phyloP scores from a whole-genome alignment of 2,888 invertebrate genomes.

The Lochmaea crataegi region DNA sequence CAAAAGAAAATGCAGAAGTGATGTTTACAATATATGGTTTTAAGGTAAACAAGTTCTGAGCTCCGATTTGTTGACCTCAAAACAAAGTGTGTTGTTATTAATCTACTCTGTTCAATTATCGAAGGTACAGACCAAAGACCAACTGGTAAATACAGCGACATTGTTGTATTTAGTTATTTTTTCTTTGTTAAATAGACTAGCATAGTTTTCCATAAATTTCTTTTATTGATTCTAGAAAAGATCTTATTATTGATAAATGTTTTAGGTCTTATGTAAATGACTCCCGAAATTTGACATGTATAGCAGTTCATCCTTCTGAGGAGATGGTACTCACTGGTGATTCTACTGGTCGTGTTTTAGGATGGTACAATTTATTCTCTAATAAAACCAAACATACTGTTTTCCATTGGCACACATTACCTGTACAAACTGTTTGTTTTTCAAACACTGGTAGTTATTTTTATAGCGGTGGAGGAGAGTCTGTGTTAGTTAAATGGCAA shows the following conservation, averaged over 20 bases:
- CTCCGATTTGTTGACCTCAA: too few relatives aligned
- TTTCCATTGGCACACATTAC: constrained; percentile 83
- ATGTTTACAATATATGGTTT: too few relatives aligned
- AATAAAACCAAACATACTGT: constrained; percentile 62
- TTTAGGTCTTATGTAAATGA: constrained; percentile 47
- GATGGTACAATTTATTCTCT: constrained; percentile 70
- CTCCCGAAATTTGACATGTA: constrained; percentile 68
- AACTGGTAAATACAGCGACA: too few relatives aligned
- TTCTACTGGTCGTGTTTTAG: constrained; percentile 71
- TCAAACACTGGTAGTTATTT: constrained; percentile 74
- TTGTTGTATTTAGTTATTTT: too few relatives aligned
- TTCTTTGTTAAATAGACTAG: too few relatives aligned
- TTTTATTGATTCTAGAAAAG: too few relatives aligned
- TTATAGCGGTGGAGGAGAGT: constrained; percentile 82
- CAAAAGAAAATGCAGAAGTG: too few relatives aligned
- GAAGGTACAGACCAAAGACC: too few relatives aligned
- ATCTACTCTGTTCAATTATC: too few relatives aligned
- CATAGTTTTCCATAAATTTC: too few relatives aligned
- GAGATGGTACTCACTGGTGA: constrained; percentile 77
- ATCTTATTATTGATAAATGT: constrained; percentile 3
- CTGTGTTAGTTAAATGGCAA: constrained; percentile 83
- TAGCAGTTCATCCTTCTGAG: constrained; percentile 76
- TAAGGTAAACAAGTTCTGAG: too few relatives aligned
- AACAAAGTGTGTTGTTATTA: too few relatives aligned
- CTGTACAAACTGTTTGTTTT: constrained; percentile 75